Evolutionary conservation across 2,797 vertebrate species (phyloP).

Genomic region (Hoplostethus atlanticus): DNA sequence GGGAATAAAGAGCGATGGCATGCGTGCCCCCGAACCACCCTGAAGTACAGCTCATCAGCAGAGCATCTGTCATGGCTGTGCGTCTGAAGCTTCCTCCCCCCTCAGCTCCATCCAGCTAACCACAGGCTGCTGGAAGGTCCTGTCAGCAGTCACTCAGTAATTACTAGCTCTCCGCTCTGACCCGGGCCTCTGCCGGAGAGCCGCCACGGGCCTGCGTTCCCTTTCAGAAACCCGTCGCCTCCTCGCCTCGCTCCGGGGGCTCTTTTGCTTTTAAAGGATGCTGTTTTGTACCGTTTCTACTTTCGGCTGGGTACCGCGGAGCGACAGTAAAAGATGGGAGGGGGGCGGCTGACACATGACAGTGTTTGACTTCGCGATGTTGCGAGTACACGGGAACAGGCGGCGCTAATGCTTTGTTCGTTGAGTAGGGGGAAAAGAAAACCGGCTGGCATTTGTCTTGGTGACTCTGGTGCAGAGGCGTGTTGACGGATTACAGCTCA

Average conservation of each 20-base stretch:
- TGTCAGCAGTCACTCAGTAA: constrained; percentile 79
- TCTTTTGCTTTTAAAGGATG: constrained; percentile 24
- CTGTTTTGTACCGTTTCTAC: constrained; percentile 32
- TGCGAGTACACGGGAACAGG: constrained; percentile 9
- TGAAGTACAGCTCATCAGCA: constrained; percentile 65
- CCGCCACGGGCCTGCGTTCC: constrained; percentile 66
- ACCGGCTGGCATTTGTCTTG: not conserved
- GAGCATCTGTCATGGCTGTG: constrained; percentile 68
- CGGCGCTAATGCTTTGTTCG: constrained; percentile 1
- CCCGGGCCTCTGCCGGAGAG: constrained; percentile 56
- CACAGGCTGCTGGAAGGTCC: constrained; percentile 78
- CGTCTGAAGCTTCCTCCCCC: constrained; percentile 70
- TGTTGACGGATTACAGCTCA: not conserved
- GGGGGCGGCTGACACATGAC: constrained; percentile 27
- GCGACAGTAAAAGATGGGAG: constrained; percentile 41
- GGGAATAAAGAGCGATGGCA: constrained; percentile 47
- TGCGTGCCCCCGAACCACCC: constrained; percentile 57
- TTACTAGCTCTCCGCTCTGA: constrained; percentile 70
- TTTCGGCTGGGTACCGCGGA: not conserved
- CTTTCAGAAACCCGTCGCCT: constrained; percentile 63
- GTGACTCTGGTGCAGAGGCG: not conserved
- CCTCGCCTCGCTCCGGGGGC: constrained; percentile 37
- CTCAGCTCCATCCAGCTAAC: constrained; percentile 70
- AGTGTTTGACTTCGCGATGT: constrained; percentile 21
- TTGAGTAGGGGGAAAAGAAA: not conserved